These are phyloP conservation scores for Eueremaeus valkanovi DNA, from an alignment of 2,888 invertebrate genomes.

Conservation along the genomic window DNA sequence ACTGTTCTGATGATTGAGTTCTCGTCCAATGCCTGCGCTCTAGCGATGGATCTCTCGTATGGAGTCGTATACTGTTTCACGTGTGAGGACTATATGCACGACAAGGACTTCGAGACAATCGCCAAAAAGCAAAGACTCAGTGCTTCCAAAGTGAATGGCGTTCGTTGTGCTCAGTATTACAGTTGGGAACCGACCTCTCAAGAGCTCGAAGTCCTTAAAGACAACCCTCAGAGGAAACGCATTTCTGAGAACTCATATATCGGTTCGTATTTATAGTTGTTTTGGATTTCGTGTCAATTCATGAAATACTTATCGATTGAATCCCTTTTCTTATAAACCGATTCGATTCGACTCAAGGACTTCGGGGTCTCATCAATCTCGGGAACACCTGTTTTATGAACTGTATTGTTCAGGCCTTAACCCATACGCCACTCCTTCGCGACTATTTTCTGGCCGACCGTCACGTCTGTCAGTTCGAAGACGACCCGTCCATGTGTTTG, in stretches of 20 bases:
- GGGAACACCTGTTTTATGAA: slow-evolving; percentile 99
- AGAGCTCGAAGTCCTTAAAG: slow-evolving; percentile 70
- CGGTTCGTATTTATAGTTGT: slow-evolving; percentile 54
- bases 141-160: slow-evolving; percentile 49
- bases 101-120: slow-evolving; percentile 61
- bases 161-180: slow-evolving; percentile 57
- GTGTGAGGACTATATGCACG: slow-evolving; percentile 90
- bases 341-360: slow-evolving; percentile 57
- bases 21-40: background rate
- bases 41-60: slow-evolving; percentile 77
- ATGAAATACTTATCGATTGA: no score
- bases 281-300: background rate
- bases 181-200: slow-evolving; percentile 74
- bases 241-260: slow-evolving; percentile 77
- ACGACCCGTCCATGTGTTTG: slow-evolving; percentile 72
- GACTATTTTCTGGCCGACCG: slow-evolving; percentile 93
- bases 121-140: slow-evolving; percentile 51
- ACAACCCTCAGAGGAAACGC: slow-evolving; percentile 71
- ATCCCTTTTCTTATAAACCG: background rate
- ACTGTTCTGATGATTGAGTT: background rate
- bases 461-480: slow-evolving; percentile 70
- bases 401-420: slow-evolving; percentile 90
- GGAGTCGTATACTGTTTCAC: slow-evolving; percentile 84
- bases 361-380: slow-evolving; percentile 89
- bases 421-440: slow-evolving; percentile 87